Evolutionary conservation across 2,797 vertebrate species (phyloP).

Genomic region (Acanthornis magna): DNA sequence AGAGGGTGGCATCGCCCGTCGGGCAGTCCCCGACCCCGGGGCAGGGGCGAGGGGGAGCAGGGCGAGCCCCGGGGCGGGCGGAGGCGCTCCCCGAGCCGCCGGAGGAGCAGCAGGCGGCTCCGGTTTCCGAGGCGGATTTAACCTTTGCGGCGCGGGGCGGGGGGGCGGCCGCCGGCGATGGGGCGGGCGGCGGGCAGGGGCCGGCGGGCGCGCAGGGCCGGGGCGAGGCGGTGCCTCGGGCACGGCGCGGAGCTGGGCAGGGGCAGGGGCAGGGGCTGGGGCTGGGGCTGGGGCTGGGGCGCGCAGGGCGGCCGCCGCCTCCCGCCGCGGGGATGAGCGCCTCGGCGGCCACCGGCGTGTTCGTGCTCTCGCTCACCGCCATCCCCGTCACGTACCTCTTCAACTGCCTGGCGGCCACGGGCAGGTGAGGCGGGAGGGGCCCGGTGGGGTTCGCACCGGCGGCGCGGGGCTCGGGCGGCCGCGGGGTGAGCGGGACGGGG

Average conservation of each 20-base stretch:
- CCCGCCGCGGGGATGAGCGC: conserved; percentile 80
- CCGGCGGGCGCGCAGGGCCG: neutral
- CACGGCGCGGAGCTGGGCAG: neutral
- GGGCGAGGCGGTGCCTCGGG: conserved; percentile 21
- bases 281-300: neutral
- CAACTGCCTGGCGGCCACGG: conserved; percentile 80
- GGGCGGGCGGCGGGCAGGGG: neutral
- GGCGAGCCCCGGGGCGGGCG: neutral
- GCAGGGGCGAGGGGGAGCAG: neutral
- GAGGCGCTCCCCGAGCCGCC: neutral
- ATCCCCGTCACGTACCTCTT: conserved; percentile 87
- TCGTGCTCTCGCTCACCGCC: conserved; percentile 87
- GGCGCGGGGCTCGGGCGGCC: no score
- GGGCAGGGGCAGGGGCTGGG: no score
- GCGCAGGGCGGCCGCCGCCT: conserved; percentile 3
- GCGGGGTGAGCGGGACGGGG: neutral
- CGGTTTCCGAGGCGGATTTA: conserved; percentile 7
- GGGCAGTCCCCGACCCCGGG: neutral
- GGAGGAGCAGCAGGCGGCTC: neutral
- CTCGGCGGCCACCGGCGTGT: conserved; percentile 88
- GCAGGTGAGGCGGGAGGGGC: conserved; percentile 77
- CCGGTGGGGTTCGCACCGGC: neutral
- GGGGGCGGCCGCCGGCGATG: neutral
- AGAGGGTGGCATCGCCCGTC: neutral
- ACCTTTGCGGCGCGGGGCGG: neutral